phyloP scores from a whole-genome alignment of 2,797 vertebrate species.

The Sparidentex hasta region DNA sequence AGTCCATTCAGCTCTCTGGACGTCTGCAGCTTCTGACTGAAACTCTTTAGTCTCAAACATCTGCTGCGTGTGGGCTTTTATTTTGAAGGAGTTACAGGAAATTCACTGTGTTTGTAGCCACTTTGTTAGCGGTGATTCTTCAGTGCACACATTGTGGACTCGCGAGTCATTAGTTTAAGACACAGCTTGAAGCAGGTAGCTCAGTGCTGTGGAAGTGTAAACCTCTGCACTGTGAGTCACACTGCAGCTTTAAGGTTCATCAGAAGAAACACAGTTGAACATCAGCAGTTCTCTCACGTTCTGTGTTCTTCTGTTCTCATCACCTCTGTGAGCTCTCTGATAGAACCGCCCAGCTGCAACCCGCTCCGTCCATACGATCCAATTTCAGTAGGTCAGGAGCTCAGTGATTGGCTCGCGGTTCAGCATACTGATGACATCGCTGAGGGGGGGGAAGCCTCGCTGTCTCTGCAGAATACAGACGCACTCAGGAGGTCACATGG shows the following conservation, averaged over 20 bases:
- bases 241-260: background rate
- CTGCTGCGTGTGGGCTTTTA: too few species aligned
- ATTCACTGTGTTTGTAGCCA: too few species aligned
- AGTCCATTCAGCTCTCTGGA: too few species aligned
- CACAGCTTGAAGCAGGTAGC: too few species aligned
- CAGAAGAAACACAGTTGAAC: slow-evolving; percentile 2
- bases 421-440: slow-evolving; percentile 38
- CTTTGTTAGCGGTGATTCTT: too few species aligned
- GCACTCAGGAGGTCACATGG: background rate
- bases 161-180: too few species aligned
- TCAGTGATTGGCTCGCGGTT: slow-evolving; percentile 17
- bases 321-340: background rate
- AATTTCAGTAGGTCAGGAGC: slow-evolving; percentile 50
- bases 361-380: slow-evolving; percentile 5
- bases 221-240: too few species aligned
- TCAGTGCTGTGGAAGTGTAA: too few species aligned
- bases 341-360: background rate
- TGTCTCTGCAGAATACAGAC: background rate
- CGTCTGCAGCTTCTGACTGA: too few species aligned
- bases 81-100: too few species aligned
- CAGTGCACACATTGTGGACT: too few species aligned
- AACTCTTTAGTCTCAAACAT: too few species aligned
- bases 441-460: background rate
- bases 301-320: background rate
- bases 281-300: slow-evolving; percentile 34